Evolutionary conservation across 2,888 invertebrate species (phyloP).

Genomic region (Eupithecia insigniata): DNA sequence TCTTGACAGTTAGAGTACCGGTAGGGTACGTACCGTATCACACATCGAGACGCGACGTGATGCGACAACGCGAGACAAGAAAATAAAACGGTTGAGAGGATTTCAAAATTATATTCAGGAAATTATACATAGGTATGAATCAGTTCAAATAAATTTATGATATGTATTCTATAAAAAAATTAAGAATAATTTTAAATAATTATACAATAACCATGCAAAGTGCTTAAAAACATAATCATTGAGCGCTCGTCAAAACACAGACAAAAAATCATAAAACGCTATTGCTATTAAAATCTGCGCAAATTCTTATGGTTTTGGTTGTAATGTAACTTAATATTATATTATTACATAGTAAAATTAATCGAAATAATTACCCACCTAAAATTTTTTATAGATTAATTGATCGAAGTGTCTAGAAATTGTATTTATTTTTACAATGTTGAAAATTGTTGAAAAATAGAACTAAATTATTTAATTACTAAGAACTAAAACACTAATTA

Average conservation of each 20-base stretch:
- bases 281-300: neutral
- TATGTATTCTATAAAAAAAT: constrained; percentile 48
- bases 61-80: no score
- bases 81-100: constrained; percentile 18
- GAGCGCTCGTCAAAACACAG: constrained; percentile 58
- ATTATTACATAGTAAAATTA: neutral
- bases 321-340: neutral
- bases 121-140: constrained; percentile 38
- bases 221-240: constrained; percentile 33
- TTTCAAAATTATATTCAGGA: constrained; percentile 50
- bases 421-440: neutral
- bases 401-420: neutral
- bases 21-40: neutral
- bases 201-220: constrained; percentile 20
- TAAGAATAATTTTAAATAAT: constrained; percentile 47
- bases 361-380: neutral
- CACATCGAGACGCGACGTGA: no score
- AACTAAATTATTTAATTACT: neutral
- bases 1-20: neutral
- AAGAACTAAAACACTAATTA: neutral
- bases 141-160: constrained; percentile 55
- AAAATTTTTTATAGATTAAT: no score
- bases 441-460: neutral
- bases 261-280: constrained; percentile 5
- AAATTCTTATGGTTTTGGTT: neutral